These are phyloP conservation scores for Urocyon cinereoargenteus DNA, from an alignment of 2,797 vertebrate genomes.

Conservation along the genomic window DNA sequence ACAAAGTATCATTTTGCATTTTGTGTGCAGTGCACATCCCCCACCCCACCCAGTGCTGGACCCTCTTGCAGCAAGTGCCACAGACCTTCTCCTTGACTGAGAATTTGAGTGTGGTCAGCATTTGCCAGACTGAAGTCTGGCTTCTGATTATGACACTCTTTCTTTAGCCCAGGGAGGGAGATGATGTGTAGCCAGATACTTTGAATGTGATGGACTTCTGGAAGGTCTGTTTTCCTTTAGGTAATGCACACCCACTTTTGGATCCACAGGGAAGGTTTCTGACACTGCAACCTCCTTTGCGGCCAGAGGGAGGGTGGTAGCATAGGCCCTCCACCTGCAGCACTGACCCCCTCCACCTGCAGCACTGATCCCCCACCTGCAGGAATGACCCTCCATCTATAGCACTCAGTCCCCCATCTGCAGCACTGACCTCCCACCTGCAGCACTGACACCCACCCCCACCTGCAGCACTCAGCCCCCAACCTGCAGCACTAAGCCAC, in stretches of 20 bases:
- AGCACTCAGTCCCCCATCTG: no score
- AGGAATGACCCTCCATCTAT: accelerated
- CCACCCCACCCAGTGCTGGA: background rate
- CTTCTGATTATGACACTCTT: accelerated
- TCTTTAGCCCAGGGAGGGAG: background rate
- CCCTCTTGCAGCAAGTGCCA: no score
- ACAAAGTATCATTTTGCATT: background rate
- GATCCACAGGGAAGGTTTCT: accelerated
- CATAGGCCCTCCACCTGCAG: no score
- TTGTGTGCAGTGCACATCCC: background rate
- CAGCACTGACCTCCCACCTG: no score
- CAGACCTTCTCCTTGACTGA: background rate
- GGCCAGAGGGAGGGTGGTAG: accelerated
- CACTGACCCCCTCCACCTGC: no score
- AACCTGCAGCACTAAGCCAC: accelerated
- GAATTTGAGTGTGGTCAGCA: accelerated
- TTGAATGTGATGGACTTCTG: background rate
- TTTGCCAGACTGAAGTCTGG: background rate
- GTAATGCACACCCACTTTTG: background rate
- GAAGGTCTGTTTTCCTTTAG: background rate
- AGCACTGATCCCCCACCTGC: no score
- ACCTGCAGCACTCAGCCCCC: background rate
- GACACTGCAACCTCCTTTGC: accelerated
- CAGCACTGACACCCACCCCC: background rate
- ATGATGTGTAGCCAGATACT: accelerated